A percentile compares a stretch with the other conserved stretches of the same genome.
These are phyloP conservation scores for Eledona agricola DNA, from an alignment of 2,888 invertebrate genomes.

Conservation along the genomic window DNA sequence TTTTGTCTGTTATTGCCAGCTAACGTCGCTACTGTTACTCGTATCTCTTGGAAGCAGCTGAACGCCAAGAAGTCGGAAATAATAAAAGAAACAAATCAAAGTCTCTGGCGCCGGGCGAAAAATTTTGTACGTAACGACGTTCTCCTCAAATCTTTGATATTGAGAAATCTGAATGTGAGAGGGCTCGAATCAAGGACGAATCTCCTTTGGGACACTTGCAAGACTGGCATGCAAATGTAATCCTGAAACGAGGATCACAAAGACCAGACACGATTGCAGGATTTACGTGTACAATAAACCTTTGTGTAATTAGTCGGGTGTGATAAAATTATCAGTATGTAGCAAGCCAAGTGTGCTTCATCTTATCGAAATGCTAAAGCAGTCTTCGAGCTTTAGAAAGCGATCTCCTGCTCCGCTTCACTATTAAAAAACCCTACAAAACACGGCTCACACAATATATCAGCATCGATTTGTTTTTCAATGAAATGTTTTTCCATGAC, in stretches of 20 bases:
- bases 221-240: constrained; percentile 8
- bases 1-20: no score
- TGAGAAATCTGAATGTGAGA: constrained; percentile 10
- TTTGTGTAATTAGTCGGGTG: constrained; percentile 29
- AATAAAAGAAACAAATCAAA: no score
- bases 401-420: not conserved
- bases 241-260: constrained; percentile 11
- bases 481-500: constrained; percentile 12
- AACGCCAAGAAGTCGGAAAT: no score
- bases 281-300: constrained; percentile 25
- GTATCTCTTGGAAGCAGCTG: no score
- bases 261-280: constrained; percentile 17
- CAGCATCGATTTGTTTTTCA: constrained; percentile 9
- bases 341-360: constrained; percentile 22
- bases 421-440: constrained; percentile 1
- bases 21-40: no score
- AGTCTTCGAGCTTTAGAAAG: constrained; percentile 3
- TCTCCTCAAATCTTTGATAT: not conserved
- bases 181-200: not conserved
- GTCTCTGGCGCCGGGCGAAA: no score
- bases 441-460: constrained; percentile 2
- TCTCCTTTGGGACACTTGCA: constrained; percentile 1
- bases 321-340: constrained; percentile 26
- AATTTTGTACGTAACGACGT: not conserved
- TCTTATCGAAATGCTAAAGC: constrained; percentile 13